These are phyloP conservation scores for Apistogramma diplotaenia DNA, from an alignment of 2,113 vertebrate species.

Conservation along the genomic window DNA sequence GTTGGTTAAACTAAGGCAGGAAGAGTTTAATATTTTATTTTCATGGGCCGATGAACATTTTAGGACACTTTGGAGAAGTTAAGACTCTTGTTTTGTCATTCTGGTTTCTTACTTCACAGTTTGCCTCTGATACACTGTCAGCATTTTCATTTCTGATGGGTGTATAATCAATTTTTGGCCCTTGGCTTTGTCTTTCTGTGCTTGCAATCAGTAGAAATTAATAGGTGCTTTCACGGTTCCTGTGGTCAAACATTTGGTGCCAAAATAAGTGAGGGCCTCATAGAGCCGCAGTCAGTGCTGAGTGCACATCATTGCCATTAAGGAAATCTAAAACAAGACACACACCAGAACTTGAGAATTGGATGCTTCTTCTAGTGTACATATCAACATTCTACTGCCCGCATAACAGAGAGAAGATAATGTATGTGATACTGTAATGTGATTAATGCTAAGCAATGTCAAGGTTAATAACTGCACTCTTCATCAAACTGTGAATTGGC, in stretches of 20 bases:
- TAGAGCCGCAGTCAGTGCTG: background rate
- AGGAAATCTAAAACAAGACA: background rate
- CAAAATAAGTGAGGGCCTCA: constrained; percentile 27
- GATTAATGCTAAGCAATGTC: constrained; percentile 10
- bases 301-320: background rate
- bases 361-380: background rate
- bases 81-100: constrained; percentile 26
- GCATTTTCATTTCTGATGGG: constrained; percentile 1
- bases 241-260: constrained; percentile 16
- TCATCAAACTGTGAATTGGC: constrained; percentile 14
- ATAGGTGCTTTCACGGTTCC: background rate
- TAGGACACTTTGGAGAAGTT: constrained; percentile 26
- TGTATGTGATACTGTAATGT: constrained; percentile 1
- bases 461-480: constrained; percentile 30
- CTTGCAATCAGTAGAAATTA: background rate
- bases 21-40: constrained; percentile 55
- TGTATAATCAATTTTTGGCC: background rate
- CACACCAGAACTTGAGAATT: background rate
- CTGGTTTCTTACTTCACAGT: background rate
- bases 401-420: background rate
- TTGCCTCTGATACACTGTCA: constrained; percentile 20
- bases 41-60: constrained; percentile 23
- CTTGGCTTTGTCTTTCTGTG: constrained; percentile 51
- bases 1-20: constrained; percentile 72
- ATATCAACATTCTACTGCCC: constrained; percentile 5